phyloP scores from a whole-genome alignment of 2,888 invertebrate species.

The Zhuqinia jingwanae region DNA sequence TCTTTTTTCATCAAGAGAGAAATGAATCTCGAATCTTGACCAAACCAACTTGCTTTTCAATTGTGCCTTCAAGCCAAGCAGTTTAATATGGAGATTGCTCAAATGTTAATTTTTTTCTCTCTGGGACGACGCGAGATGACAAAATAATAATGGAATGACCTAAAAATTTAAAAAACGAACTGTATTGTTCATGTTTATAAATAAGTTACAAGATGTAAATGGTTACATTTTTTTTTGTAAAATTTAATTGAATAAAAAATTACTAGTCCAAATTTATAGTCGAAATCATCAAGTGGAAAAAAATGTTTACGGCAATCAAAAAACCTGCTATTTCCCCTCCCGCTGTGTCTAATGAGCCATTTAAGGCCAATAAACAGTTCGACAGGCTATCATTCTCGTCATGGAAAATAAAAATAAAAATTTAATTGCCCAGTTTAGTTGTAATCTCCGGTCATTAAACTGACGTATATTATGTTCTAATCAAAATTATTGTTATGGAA shows the following conservation, averaged over 20 bases:
- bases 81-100: too few species aligned
- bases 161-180: too few species aligned
- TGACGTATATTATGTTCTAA: not conserved
- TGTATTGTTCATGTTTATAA: too few species aligned
- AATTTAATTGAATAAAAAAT: not conserved
- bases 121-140: too few species aligned
- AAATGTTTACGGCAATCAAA: not conserved
- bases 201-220: too few species aligned
- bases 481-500: constrained; percentile 5
- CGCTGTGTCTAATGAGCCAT: not conserved
- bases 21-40: not conserved
- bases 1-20: too few species aligned
- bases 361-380: constrained; percentile 18
- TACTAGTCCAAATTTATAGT: not conserved
- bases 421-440: not conserved
- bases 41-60: not conserved
- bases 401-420: not conserved
- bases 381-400: not conserved
- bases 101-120: too few species aligned
- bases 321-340: not conserved
- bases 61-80: too few species aligned
- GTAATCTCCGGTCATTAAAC: constrained; percentile 12
- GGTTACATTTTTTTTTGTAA: too few species aligned
- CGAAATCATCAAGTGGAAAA: not conserved
- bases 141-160: too few species aligned